phyloP scores from a whole-genome alignment of 2,888 invertebrate genomes.

The Lacanobia wlatinum region DNA sequence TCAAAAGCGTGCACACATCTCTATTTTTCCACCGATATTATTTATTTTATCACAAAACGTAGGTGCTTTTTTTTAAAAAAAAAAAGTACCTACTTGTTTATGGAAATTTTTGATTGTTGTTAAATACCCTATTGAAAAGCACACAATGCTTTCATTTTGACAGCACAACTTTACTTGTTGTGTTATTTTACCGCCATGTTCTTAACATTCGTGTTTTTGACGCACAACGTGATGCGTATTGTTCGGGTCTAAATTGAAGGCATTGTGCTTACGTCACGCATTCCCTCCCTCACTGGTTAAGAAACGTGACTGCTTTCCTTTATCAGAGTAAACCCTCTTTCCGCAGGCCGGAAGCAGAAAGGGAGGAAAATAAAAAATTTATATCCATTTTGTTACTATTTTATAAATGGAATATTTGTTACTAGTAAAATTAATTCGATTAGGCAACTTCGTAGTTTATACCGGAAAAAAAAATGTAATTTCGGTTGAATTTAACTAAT shows the following conservation, averaged over 20 bases:
- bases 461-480: background rate
- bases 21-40: too few relatives aligned
- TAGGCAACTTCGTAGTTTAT: background rate
- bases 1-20: too few relatives aligned
- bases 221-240: slow-evolving; percentile 24
- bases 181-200: slow-evolving; percentile 8
- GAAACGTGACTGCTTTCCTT: slow-evolving; percentile 26
- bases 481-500: background rate
- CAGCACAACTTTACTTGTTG: background rate
- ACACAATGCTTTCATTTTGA: slow-evolving; percentile 17
- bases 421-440: background rate
- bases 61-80: too few relatives aligned
- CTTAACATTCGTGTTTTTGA: slow-evolving; percentile 16
- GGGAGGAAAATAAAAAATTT: background rate
- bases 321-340: background rate
- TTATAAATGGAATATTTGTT: background rate
- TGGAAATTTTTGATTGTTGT: background rate
- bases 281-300: background rate
- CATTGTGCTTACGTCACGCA: slow-evolving; percentile 29
- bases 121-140: background rate
- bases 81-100: too few relatives aligned
- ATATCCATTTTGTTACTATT: background rate
- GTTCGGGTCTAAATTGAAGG: slow-evolving; percentile 15
- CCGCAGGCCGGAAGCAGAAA: background rate
- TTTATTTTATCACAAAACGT: too few relatives aligned